Evolutionary conservation across 2,797 vertebrate genomes (phyloP).

Genomic region (Tapirus indicus): DNA sequence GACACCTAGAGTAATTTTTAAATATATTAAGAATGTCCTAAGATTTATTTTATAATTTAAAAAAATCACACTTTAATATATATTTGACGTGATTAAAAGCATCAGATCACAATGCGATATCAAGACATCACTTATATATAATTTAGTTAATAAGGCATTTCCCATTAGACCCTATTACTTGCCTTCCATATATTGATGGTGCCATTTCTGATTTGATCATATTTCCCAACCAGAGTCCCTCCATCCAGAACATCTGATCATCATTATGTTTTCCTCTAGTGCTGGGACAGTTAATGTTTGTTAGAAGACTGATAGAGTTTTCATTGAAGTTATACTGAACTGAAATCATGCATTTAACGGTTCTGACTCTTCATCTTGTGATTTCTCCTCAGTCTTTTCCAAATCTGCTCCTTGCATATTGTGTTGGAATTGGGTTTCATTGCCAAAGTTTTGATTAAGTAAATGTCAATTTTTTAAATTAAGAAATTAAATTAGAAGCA

Average conservation of each 20-base stretch:
- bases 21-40: background rate
- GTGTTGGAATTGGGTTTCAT: constrained; percentile 65
- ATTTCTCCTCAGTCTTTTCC: background rate
- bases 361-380: background rate
- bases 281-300: background rate
- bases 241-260: background rate
- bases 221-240: background rate
- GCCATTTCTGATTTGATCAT: constrained; percentile 34
- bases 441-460: constrained; percentile 82
- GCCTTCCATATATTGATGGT: background rate
- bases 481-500: constrained; percentile 81
- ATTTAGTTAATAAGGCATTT: constrained; percentile 54
- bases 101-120: background rate
- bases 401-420: constrained; percentile 29
- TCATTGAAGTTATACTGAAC: constrained; percentile 33
- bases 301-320: background rate
- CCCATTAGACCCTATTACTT: background rate
- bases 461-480: constrained; percentile 54
- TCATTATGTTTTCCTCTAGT: background rate
- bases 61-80: background rate
- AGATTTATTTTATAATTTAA: background rate
- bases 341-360: background rate
- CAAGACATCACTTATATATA: background rate
- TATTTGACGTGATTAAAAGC: constrained; percentile 38
- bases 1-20: background rate